These are phyloP conservation scores for Campoplex capitator DNA, from an alignment of 2,888 invertebrate species.

Conservation along the genomic window DNA sequence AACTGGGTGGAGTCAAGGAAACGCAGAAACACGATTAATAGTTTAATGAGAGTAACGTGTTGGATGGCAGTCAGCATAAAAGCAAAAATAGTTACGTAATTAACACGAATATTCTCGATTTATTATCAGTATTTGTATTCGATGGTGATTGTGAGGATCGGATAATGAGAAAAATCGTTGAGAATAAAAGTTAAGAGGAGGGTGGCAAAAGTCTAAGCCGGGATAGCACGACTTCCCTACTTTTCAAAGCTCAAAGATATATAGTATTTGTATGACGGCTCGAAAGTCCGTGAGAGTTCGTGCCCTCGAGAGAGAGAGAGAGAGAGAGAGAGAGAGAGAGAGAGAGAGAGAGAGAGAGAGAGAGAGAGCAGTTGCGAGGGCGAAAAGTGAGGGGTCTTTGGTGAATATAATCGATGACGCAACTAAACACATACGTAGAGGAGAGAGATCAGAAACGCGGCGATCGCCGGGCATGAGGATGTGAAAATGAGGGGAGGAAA, in stretches of 20 bases:
- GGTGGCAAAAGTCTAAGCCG: not conserved
- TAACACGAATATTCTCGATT: not conserved
- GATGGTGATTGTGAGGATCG: not conserved
- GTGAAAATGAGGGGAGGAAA: conserved; percentile 3
- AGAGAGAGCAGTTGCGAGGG: conserved; percentile 4
- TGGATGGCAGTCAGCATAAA: not conserved
- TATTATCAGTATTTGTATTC: not conserved
- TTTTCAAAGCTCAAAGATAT: not conserved
- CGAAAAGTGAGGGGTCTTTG: conserved; percentile 34
- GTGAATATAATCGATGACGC: conserved; percentile 53
- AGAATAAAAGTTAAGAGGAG: not conserved
- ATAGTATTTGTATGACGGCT: conserved; percentile 4
- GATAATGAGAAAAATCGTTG: not conserved
- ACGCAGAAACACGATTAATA: not conserved
- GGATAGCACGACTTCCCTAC: not conserved
- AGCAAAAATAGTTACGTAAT: not conserved
- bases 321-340: not conserved
- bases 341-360: not conserved
- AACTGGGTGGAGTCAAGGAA: not conserved
- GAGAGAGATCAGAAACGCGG: not conserved
- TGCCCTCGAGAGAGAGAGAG: not conserved
- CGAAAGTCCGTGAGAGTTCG: conserved; percentile 15
- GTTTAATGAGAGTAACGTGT: not conserved
- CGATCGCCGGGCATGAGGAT: not conserved
- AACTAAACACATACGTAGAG: conserved; percentile 15